These are phyloP conservation scores for Ethmia dodecea DNA, from an alignment of 2,888 invertebrate genomes.

Conservation along the genomic window DNA sequence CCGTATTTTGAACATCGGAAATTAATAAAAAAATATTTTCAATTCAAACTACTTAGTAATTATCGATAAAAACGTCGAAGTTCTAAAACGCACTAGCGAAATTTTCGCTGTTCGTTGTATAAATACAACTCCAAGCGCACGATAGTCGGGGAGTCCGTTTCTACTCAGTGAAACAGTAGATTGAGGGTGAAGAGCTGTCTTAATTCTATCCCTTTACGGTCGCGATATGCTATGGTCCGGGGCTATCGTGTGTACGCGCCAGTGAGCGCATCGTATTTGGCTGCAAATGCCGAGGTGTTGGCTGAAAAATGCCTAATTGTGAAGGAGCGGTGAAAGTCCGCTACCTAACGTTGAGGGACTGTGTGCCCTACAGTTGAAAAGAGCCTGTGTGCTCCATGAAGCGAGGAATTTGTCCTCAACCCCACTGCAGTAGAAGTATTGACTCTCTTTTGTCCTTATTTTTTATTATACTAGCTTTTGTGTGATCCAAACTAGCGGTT, in stretches of 20 bases:
- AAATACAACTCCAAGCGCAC: constrained; percentile 16
- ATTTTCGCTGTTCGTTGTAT: constrained; percentile 22
- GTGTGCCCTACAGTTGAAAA: neutral
- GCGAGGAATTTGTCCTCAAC: constrained; percentile 25
- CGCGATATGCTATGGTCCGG: constrained; percentile 13
- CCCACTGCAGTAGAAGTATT: constrained; percentile 39
- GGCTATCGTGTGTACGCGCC: constrained; percentile 2
- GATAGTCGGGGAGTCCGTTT: constrained; percentile 34
- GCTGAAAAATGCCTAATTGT: constrained; percentile 8
- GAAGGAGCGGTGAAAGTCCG: neutral
- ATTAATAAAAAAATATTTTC: constrained; percentile 1
- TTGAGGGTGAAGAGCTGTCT: constrained; percentile 29
- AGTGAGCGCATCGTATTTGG: neutral
- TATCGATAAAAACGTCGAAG: constrained; percentile 4
- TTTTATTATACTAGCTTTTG: neutral
- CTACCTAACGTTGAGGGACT: neutral
- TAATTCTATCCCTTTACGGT: constrained; percentile 23
- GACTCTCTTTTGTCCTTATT: constrained; percentile 40
- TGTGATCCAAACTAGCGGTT: no score
- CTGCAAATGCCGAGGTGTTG: neutral
- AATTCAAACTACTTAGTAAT: neutral
- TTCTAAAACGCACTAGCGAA: constrained; percentile 22
- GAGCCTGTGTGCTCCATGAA: neutral
- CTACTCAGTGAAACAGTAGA: constrained; percentile 37
- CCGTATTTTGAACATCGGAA: no score